Percentiles rank a stretch among this genome's conserved stretches.
Evolutionary conservation across 1,140 invertebrate species (phyloP).

Genomic region (Phocides pigmalion): DNA sequence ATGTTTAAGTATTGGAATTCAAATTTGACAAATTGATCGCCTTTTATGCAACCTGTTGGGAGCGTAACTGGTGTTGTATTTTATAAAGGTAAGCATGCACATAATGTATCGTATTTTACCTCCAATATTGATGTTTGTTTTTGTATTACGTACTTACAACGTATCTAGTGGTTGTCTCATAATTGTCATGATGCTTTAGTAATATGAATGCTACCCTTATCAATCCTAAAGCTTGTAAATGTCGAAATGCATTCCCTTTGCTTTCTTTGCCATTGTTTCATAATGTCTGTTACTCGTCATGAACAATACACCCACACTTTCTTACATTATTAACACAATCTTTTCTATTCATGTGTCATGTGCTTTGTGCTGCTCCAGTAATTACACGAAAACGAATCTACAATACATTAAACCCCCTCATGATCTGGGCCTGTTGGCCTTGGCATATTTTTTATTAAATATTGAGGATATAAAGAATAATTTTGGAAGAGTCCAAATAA

Average conservation of each 20-base stretch:
- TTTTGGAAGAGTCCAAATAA: no score
- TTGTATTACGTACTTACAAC: slow-evolving; percentile 38
- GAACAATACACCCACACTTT: slow-evolving; percentile 25
- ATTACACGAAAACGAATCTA: slow-evolving; percentile 44
- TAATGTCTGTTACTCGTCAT: slow-evolving; percentile 19
- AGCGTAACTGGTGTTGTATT: slow-evolving; percentile 82
- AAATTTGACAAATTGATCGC: slow-evolving; percentile 79
- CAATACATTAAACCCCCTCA: no score
- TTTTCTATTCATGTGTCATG: slow-evolving; percentile 47
- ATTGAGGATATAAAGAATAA: no score
- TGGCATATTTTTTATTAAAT: no score
- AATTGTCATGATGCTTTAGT: slow-evolving; percentile 44
- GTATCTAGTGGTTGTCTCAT: slow-evolving; percentile 39
- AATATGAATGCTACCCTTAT: slow-evolving; percentile 39
- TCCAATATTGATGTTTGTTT: slow-evolving; percentile 43
- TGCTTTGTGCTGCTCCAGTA: slow-evolving; percentile 48
- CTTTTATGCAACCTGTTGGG: slow-evolving; percentile 83
- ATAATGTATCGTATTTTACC: slow-evolving; percentile 69
- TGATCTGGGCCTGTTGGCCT: no score
- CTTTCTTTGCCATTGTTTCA: slow-evolving; percentile 34
- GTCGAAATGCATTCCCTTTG: slow-evolving; percentile 30
- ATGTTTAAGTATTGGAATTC: slow-evolving; percentile 74
- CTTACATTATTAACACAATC: slow-evolving; percentile 38
- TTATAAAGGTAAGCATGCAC: slow-evolving; percentile 83
- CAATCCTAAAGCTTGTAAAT: slow-evolving; percentile 35